Evolutionary conservation across 2,888 invertebrate species (phyloP).

Genomic region (Sarcophaga carnaria): DNA sequence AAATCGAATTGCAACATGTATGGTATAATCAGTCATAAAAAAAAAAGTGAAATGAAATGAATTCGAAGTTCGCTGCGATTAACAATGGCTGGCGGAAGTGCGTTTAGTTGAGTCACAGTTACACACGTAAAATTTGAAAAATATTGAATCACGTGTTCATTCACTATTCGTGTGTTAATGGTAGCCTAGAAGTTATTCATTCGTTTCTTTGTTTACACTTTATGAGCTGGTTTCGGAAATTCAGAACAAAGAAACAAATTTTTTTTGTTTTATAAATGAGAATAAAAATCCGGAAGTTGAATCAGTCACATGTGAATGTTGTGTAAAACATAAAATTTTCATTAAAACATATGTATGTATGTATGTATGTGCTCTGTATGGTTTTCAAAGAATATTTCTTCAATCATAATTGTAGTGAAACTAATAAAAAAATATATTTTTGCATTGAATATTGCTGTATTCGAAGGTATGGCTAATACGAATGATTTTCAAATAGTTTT

Average conservation of each 20-base stretch:
- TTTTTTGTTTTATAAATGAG: not conserved
- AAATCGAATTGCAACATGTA: no score
- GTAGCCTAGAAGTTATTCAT: constrained; percentile 37
- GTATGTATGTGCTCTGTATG: not conserved
- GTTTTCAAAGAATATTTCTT: no score
- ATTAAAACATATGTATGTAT: no score
- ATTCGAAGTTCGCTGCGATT: constrained; percentile 17
- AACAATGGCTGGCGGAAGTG: constrained; percentile 49
- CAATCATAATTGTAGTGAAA: no score
- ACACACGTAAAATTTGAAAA: not conserved
- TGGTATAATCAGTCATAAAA: no score
- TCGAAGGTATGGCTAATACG: no score
- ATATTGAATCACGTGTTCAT: constrained; percentile 4
- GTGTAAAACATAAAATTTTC: constrained; percentile 2
- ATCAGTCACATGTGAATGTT: constrained; percentile 67
- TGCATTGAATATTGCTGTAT: no score
- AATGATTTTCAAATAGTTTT: no score
- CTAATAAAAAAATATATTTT: no score
- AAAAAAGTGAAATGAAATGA: not conserved
- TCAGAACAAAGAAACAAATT: not conserved
- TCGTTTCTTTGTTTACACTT: constrained; percentile 20
- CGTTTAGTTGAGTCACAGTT: constrained; percentile 15
- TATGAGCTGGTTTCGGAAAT: constrained; percentile 21
- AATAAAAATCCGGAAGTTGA: constrained; percentile 56
- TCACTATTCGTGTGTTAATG: constrained; percentile 21